Evolutionary conservation across 1,140 invertebrate species (phyloP).

Genomic region (Caerostris extrusa): DNA sequence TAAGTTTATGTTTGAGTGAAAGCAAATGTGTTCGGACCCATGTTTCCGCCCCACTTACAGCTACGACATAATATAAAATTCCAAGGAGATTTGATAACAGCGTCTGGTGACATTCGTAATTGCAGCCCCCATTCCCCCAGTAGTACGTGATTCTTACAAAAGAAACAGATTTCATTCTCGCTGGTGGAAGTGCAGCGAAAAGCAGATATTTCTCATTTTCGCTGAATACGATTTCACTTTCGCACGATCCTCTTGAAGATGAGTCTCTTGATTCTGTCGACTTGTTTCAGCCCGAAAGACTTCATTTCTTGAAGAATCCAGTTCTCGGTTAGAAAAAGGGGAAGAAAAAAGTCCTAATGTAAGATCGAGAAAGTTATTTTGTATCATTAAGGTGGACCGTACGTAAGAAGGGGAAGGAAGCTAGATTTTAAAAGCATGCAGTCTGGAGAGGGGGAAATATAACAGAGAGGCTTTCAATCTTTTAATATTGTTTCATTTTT

Average conservation of each 20-base stretch:
- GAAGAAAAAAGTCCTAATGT: slow-evolving; percentile 16
- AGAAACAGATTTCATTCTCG: slow-evolving; percentile 70
- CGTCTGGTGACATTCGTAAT: slow-evolving; percentile 50
- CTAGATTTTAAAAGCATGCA: slow-evolving; percentile 28
- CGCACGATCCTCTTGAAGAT: slow-evolving; percentile 47
- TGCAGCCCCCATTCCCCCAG: slow-evolving; percentile 6
- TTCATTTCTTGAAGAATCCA: slow-evolving; percentile 28
- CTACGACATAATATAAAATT: slow-evolving; percentile 30
- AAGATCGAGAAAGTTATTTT: slow-evolving; percentile 59
- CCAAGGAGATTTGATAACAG: slow-evolving; percentile 24
- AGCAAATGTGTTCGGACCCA: not conserved
- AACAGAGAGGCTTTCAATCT: slow-evolving; percentile 55
- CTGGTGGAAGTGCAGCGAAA: slow-evolving; percentile 21
- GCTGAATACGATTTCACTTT: slow-evolving; percentile 71
- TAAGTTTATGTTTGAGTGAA: not conserved
- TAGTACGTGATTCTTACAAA: slow-evolving; percentile 69
- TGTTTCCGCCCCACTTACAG: slow-evolving; percentile 52
- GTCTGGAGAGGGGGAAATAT: not conserved
- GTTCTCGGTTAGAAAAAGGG: not conserved
- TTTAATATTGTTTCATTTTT: slow-evolving; percentile 70
- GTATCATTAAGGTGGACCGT: slow-evolving; percentile 17
- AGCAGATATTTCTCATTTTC: slow-evolving; percentile 73
- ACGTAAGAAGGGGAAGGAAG: not conserved
- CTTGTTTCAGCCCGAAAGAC: slow-evolving; percentile 60
- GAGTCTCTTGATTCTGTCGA: slow-evolving; percentile 37